Conservation (phyloP, 2,888 invertebrate species). For the Cordilura impudica region DNA sequence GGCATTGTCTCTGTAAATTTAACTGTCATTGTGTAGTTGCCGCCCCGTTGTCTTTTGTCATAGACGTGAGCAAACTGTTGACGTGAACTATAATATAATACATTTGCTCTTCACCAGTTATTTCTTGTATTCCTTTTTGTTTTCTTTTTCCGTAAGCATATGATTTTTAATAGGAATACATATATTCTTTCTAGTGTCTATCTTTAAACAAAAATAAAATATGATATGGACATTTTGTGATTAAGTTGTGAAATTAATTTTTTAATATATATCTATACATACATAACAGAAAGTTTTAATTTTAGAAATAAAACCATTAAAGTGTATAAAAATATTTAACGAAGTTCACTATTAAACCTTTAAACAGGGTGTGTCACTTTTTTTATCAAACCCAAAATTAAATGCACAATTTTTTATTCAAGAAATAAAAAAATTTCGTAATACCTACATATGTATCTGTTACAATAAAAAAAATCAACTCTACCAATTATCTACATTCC, state of each 20-base stretch:
- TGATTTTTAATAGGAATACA: slow-evolving; percentile 11
- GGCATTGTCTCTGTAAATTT: slow-evolving; percentile 36
- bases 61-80: slow-evolving; percentile 38
- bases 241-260: not conserved
- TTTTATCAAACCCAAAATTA: not conserved
- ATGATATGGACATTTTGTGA: too few relatives aligned
- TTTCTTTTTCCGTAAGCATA: slow-evolving; percentile 17
- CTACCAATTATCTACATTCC: slow-evolving; percentile 1
- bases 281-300: not conserved
- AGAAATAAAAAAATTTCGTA: not conserved
- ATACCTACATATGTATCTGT: not conserved
- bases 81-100: not conserved
- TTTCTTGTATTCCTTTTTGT: not conserved
- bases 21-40: slow-evolving; percentile 27
- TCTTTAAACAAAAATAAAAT: not conserved
- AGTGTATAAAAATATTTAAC: slow-evolving; percentile 3
- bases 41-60: slow-evolving; percentile 11
- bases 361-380: slow-evolving; percentile 23
- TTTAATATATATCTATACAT: too few relatives aligned
- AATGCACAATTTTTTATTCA: not conserved
- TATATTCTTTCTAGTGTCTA: not conserved
- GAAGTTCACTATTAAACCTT: not conserved
- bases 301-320: slow-evolving; percentile 3
- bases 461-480: not conserved
- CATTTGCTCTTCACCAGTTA: not conserved